These are phyloP conservation scores for Agrochola lota DNA, from an alignment of 2,888 invertebrate genomes.

Conservation along the genomic window DNA sequence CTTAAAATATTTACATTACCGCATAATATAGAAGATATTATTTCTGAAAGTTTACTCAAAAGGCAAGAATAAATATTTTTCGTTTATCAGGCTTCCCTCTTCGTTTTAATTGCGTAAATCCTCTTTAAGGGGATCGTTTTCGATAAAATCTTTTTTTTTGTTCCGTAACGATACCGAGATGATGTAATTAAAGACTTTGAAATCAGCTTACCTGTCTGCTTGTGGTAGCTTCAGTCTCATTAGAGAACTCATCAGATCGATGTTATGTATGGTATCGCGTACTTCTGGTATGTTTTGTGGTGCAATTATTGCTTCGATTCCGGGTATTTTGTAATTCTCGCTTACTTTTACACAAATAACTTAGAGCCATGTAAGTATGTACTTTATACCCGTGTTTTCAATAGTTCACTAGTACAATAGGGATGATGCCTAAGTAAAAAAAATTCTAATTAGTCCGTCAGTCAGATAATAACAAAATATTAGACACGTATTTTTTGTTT, in stretches of 20 bases:
- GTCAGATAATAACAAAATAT: too few relatives aligned
- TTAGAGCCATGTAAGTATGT: background rate
- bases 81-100: slow-evolving; percentile 74
- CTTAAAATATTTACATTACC: slow-evolving; percentile 49
- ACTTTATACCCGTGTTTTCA: background rate
- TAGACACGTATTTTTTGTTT: too few relatives aligned
- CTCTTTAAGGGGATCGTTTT: slow-evolving; percentile 81
- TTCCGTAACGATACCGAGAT: slow-evolving; percentile 73
- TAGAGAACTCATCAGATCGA: slow-evolving; percentile 46
- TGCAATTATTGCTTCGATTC: slow-evolving; percentile 9
- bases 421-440: too few relatives aligned
- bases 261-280: background rate
- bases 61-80: slow-evolving; percentile 77
- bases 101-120: slow-evolving; percentile 87
- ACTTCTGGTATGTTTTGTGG: slow-evolving; percentile 3
- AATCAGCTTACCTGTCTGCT: slow-evolving; percentile 77
- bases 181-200: slow-evolving; percentile 79
- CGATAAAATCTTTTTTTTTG: slow-evolving; percentile 81
- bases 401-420: slow-evolving; percentile 19
- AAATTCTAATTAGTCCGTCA: too few relatives aligned
- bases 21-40: slow-evolving; percentile 58
- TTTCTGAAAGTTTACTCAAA: slow-evolving; percentile 74
- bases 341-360: background rate
- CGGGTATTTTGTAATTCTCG: slow-evolving; percentile 8
- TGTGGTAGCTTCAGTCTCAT: slow-evolving; percentile 70